Conservation (phyloP, 2,797 vertebrate species). For the Clarias platycephalus region DNA sequence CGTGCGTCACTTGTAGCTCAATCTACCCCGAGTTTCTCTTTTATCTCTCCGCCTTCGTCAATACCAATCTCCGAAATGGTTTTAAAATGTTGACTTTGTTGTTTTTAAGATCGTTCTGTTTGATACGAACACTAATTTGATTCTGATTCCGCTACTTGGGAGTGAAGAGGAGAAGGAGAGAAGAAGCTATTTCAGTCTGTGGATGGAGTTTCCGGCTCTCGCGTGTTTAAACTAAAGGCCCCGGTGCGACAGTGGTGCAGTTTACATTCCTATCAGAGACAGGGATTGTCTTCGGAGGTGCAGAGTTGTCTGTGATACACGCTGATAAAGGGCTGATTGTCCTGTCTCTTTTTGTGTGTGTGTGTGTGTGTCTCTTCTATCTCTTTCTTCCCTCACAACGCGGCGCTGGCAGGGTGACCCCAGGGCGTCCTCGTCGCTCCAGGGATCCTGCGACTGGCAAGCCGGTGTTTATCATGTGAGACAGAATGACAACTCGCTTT, state of each 20-base stretch:
- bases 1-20: neutral
- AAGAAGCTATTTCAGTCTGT: conserved; percentile 52
- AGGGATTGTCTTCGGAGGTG: conserved; percentile 55
- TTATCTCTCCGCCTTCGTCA: neutral
- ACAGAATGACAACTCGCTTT: conserved; percentile 26
- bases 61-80: neutral
- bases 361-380: neutral
- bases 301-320: conserved; percentile 62
- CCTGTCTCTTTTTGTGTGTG: neutral
- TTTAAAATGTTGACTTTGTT: neutral
- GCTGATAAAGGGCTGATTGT: conserved; percentile 40
- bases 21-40: neutral
- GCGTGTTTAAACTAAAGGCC: conserved; percentile 53
- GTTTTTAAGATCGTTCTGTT: neutral
- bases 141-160: neutral
- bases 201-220: conserved; percentile 52
- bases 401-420: conserved; percentile 19
- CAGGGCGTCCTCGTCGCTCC: neutral
- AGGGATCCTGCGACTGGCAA: conserved; percentile 26
- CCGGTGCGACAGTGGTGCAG: conserved; percentile 50
- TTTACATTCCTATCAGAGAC: conserved; percentile 70
- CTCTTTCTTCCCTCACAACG: neutral
- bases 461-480: conserved; percentile 26
- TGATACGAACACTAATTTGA: neutral
- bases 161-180: neutral